These are phyloP conservation scores for Empidonax alnorum DNA, from an alignment of 2,113 vertebrate species.

Conservation along the genomic window DNA sequence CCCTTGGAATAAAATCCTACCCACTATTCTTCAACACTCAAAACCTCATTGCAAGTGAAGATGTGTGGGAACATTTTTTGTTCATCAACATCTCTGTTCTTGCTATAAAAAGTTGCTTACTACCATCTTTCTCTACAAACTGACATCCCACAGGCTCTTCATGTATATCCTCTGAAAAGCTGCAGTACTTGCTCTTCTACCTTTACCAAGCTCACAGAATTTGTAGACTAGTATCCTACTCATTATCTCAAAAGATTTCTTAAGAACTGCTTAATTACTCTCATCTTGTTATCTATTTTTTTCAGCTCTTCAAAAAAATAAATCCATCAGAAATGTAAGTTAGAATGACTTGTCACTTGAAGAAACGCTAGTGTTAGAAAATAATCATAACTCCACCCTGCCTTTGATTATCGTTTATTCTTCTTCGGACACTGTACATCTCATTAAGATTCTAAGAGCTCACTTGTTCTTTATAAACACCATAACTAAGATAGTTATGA, in stretches of 20 bases:
- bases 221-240: neutral
- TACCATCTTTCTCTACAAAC: neutral
- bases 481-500: neutral
- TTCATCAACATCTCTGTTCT: neutral
- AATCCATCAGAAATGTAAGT: neutral
- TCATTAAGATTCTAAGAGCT: neutral
- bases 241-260: slow-evolving; percentile 6
- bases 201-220: neutral
- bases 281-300: neutral
- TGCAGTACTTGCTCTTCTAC: neutral
- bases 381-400: neutral
- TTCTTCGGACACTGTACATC: neutral
- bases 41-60: neutral
- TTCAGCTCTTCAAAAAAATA: neutral
- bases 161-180: slow-evolving; percentile 10
- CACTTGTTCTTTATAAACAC: neutral
- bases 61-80: neutral
- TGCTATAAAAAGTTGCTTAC: slow-evolving; percentile 21
- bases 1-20: neutral
- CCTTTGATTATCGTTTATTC: neutral
- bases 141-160: neutral
- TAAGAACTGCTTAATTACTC: slow-evolving; percentile 16
- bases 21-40: neutral
- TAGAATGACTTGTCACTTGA: neutral
- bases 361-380: neutral